These are phyloP conservation scores for Tipula unca DNA, from an alignment of 2,888 invertebrate species.

Conservation along the genomic window DNA sequence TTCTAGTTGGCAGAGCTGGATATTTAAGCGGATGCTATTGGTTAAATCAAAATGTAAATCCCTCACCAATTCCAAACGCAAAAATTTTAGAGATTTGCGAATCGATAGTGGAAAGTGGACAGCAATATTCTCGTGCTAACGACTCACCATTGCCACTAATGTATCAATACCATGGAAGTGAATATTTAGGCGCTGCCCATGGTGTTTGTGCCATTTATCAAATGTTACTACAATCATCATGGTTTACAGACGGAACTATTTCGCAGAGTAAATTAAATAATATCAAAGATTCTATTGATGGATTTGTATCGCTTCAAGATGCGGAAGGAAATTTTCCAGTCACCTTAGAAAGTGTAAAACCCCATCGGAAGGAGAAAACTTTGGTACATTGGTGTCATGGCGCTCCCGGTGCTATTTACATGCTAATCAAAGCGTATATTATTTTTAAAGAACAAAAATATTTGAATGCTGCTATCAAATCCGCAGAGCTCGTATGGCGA, in stretches of 20 bases:
- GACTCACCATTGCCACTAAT: conserved; percentile 59
- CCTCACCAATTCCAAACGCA: conserved; percentile 37
- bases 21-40: conserved; percentile 70
- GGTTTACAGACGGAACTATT: conserved; percentile 31
- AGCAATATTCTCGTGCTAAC: conserved; percentile 52
- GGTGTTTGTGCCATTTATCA: conserved; percentile 59
- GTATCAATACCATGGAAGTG: conserved; percentile 52
- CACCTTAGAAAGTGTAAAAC: conserved; percentile 54
- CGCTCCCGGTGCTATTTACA: conserved; percentile 70
- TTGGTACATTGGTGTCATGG: conserved; percentile 90
- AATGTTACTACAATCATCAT: conserved; percentile 51
- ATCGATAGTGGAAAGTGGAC: conserved; percentile 61
- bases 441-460: conserved; percentile 66
- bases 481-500: conserved; percentile 72
- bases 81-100: conserved; percentile 58
- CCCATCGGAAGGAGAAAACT: conserved; percentile 49
- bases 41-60: conserved; percentile 45
- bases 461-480: conserved; percentile 54
- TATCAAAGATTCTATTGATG: conserved; percentile 59
- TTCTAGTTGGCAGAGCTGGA: conserved; percentile 78
- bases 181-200: conserved; percentile 51
- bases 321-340: conserved; percentile 67
- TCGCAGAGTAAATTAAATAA: conserved; percentile 32
- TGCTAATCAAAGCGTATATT: conserved; percentile 72
- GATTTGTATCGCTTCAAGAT: conserved; percentile 54